These are phyloP conservation scores for Tragelaphus imberbis DNA, from an alignment of 2,113 vertebrate species.

Conservation along the genomic window DNA sequence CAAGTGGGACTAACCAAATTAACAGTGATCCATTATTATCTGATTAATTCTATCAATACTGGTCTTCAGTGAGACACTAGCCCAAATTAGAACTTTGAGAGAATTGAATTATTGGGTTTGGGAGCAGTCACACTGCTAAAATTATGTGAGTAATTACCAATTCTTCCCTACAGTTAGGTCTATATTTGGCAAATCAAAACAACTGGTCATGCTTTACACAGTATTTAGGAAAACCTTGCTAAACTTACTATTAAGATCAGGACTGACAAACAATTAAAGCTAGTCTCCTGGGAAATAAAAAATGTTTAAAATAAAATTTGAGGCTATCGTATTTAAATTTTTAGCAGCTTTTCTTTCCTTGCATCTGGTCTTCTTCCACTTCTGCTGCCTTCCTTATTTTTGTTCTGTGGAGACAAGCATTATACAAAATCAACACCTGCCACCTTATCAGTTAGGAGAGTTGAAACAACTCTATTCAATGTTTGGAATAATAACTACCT, in stretches of 20 bases:
- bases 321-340: neutral
- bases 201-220: neutral
- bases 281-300: neutral
- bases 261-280: neutral
- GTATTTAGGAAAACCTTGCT: neutral
- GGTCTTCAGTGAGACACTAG: neutral
- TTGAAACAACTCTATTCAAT: neutral
- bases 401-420: neutral
- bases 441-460: neutral
- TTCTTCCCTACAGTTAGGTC: constrained; percentile 14
- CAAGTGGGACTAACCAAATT: neutral
- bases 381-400: neutral
- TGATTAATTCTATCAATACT: constrained; percentile 16
- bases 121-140: constrained; percentile 16
- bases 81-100: neutral
- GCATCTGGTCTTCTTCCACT: neutral
- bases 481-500: constrained; percentile 16
- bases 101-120: constrained; percentile 30
- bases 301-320: neutral
- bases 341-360: neutral
- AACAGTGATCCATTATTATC: constrained; percentile 9
- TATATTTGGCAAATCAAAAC: constrained; percentile 20
- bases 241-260: neutral
- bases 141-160: constrained; percentile 40
- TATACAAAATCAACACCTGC: neutral